A percentile compares a stretch with the other conserved stretches of the same genome.
phyloP scores from a whole-genome alignment of 1,140 invertebrate genomes.

The Bombus terrestris region DNA sequence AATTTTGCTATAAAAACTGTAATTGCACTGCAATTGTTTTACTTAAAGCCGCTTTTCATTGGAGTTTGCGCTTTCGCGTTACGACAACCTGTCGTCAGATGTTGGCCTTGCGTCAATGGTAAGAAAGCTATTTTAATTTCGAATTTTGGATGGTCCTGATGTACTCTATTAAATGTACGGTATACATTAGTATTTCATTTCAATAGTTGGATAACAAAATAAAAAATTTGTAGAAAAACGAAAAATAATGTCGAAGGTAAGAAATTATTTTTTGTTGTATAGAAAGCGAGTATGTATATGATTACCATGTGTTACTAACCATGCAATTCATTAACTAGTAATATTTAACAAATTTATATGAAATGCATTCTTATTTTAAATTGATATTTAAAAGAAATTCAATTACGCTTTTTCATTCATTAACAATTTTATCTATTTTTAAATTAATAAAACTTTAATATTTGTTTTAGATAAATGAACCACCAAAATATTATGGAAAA shows the following conservation, averaged over 20 bases:
- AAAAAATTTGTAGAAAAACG: background rate
- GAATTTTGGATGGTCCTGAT: constrained; percentile 59
- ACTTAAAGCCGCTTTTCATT: constrained; percentile 37
- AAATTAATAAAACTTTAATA: constrained; percentile 16
- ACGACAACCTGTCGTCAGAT: constrained; percentile 50
- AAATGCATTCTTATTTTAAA: background rate
- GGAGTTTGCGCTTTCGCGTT: constrained; percentile 16
- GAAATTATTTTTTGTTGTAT: background rate
- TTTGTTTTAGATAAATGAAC: constrained; percentile 71
- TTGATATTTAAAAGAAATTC: background rate
- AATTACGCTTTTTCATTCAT: background rate
- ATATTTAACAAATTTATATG: background rate
- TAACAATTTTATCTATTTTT: background rate
- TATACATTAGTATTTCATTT: background rate
- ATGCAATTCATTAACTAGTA: background rate
- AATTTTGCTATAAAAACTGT: background rate
- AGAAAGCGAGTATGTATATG: background rate
- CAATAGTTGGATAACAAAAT: constrained; percentile 4
- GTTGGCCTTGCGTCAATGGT: constrained; percentile 47
- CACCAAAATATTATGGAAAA: constrained; percentile 78
- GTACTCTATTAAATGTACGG: constrained; percentile 25
- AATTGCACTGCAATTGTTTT: background rate
- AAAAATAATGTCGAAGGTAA: constrained; percentile 54
- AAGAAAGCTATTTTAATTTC: constrained; percentile 61
- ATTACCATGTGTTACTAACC: constrained; percentile 48